Conservation (phyloP, 2,888 invertebrate genomes). For the Drosophila acutilabella region DNA sequence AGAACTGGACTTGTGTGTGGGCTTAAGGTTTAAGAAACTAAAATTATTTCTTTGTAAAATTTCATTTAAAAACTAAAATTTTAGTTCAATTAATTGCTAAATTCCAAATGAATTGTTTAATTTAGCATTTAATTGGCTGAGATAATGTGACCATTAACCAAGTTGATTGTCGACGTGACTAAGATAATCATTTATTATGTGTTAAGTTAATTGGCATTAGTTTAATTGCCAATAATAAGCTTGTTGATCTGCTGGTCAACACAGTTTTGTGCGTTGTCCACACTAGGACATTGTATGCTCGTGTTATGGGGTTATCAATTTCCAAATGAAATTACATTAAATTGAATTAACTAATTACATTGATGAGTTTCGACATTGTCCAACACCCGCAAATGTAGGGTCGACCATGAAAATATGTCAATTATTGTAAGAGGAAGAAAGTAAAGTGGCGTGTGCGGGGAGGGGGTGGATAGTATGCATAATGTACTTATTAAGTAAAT, state of each 20-base stretch:
- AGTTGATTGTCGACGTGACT: constrained; percentile 22
- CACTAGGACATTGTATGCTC: constrained; percentile 1
- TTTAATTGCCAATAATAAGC: constrained; percentile 66
- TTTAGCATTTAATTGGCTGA: constrained; percentile 40
- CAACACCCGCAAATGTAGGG: not conserved
- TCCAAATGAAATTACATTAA: constrained; percentile 60
- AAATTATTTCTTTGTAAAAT: no score
- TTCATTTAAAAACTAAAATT: no score
- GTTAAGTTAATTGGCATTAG: constrained; percentile 66
- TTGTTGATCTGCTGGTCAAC: constrained; percentile 20
- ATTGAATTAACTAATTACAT: constrained; percentile 75
- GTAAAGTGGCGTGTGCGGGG: not conserved
- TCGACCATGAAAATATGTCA: not conserved
- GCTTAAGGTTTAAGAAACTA: no score
- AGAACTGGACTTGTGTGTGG: no score
- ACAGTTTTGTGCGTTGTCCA: not conserved
- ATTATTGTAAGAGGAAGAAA: not conserved
- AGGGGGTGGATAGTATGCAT: constrained; percentile 1
- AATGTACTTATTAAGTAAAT: constrained; percentile 15
- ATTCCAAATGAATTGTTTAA: constrained; percentile 22
- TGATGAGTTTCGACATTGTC: constrained; percentile 30
- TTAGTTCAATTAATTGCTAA: no score
- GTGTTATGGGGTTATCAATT: constrained; percentile 54
- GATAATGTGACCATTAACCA: constrained; percentile 15
- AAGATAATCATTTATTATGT: constrained; percentile 11